Percentiles rank a stretch among this genome's conserved stretches.
phyloP scores from a whole-genome alignment of 2,888 invertebrate species.

The Ochropleura plecta region DNA sequence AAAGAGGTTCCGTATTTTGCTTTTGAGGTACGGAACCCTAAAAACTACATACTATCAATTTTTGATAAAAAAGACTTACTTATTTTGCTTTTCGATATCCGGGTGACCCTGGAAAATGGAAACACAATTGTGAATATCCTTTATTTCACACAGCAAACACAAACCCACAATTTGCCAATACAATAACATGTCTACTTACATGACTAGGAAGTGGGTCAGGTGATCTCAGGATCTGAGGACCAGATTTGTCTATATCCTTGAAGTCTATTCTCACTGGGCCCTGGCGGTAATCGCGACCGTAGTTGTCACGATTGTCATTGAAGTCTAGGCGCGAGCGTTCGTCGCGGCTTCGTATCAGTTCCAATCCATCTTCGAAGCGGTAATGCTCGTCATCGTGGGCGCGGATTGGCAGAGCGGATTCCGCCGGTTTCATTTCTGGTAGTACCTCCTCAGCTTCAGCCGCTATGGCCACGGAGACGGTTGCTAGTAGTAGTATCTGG shows the following conservation, averaged over 20 bases:
- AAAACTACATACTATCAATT: neutral
- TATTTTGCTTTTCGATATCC: slow-evolving; percentile 73
- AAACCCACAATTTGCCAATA: neutral
- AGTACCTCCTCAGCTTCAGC: slow-evolving; percentile 31
- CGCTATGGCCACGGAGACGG: slow-evolving; percentile 49
- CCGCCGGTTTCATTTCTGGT: slow-evolving; percentile 49
- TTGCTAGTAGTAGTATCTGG: slow-evolving; percentile 67
- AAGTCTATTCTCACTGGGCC: slow-evolving; percentile 45
- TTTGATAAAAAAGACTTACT: slow-evolving; percentile 60
- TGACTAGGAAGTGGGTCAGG: slow-evolving; percentile 62
- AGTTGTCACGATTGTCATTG: slow-evolving; percentile 25
- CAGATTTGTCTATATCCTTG: slow-evolving; percentile 53
- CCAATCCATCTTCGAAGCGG: slow-evolving; percentile 59
- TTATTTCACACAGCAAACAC: neutral
- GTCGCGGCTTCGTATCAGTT: slow-evolving; percentile 63
- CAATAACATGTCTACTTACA: slow-evolving; percentile 56
- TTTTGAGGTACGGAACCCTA: no score
- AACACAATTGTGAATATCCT: neutral
- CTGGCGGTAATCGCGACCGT: slow-evolving; percentile 1
- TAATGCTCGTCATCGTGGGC: slow-evolving; percentile 42
- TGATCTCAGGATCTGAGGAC: slow-evolving; percentile 68
- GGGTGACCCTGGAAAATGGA: slow-evolving; percentile 68
- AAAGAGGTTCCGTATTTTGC: no score
- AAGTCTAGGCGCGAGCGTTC: slow-evolving; percentile 13
- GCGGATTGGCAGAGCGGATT: slow-evolving; percentile 47